Evolutionary conservation across 2,113 vertebrate genomes (phyloP), one percentile per base, ranked within the genome.

Genomic region (Pollimyrus isidori): DNA sequence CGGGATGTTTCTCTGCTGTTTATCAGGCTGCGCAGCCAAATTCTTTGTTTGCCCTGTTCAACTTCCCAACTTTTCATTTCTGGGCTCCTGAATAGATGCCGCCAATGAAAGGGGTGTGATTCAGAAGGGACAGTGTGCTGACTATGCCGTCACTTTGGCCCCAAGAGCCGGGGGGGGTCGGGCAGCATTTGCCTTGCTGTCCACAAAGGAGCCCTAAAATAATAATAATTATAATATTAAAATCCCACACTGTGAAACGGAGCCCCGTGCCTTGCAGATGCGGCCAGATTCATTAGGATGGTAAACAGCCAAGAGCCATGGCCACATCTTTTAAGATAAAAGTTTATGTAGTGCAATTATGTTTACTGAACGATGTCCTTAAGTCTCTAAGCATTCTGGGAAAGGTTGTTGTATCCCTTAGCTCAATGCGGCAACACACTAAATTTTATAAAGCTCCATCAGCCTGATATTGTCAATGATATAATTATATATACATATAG

Each of bases 11-110:
- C 91, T 91, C 92, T 90, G 91, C 89, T 90, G 91, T 92, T 94
- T 93, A 92, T 95, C 93, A 91, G 91, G 84, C 91, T 90, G 91
- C 87, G 89, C 91, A 91, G 92, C 92, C 91, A 91, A 90, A 88
- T 92, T 91, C 92, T 94, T 93, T 94, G 93, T 94, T 94, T 92
- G 91, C 90, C 91, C 90, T 91, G 89, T 93, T 92, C 87, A 92
- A 93, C 93, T 93, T 92, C 49, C 3, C 53, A 90, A 89, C 90
- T 92, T 90, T 85, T 90, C 62, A 88, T 90, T 92, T 92, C 89
- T 90, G 88, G 26, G 89, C 88, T 89, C 92, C 91, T 92, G 45
- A 91, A 92, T 89, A 52, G 89, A 49, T 65, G 80, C 86, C 85
- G 10, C 48, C 69, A 56, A 50, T 90, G 90, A 92, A 93, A 90